A percentile compares a stretch with the other conserved stretches of the same genome.
phyloP scores from a whole-genome alignment of 2,797 vertebrate species.

The Glyptemys insculpta region DNA sequence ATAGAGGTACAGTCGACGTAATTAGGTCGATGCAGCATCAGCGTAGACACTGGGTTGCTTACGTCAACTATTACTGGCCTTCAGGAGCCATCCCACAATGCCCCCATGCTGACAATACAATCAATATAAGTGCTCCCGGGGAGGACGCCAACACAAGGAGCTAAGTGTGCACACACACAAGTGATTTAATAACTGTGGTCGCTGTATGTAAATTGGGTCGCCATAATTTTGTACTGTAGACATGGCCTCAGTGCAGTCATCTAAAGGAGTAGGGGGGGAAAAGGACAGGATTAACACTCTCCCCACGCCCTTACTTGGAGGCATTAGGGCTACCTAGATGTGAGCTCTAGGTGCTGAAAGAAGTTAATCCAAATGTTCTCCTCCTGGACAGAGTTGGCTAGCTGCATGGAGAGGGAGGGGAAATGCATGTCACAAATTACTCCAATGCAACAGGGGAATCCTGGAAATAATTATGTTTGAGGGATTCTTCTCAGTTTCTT shows the following conservation, averaged over 20 bases:
- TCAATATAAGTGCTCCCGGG: background rate
- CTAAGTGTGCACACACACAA: background rate
- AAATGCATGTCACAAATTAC: background rate
- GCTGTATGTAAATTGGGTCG: background rate
- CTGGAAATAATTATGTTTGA: background rate
- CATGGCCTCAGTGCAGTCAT: background rate
- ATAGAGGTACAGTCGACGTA: background rate
- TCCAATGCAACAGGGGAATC: background rate
- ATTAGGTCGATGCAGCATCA: background rate
- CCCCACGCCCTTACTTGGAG: background rate
- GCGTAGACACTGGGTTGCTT: background rate
- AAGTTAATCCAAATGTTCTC: background rate
- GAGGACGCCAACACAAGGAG: background rate
- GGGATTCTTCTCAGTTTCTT: background rate
- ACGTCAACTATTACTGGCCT: background rate
- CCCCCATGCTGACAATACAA: background rate
- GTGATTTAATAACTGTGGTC: background rate
- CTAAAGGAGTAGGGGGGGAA: background rate
- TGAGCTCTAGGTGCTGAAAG: background rate
- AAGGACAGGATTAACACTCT: background rate
- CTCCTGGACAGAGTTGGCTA: fast-evolving
- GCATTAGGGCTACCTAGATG: background rate
- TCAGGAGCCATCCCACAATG: background rate
- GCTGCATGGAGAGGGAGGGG: fast-evolving
- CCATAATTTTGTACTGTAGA: background rate